Percentiles rank a stretch among this genome's conserved stretches.
Conservation (phyloP, 2,113 vertebrate genomes). For the Neodon shergylaensis region DNA sequence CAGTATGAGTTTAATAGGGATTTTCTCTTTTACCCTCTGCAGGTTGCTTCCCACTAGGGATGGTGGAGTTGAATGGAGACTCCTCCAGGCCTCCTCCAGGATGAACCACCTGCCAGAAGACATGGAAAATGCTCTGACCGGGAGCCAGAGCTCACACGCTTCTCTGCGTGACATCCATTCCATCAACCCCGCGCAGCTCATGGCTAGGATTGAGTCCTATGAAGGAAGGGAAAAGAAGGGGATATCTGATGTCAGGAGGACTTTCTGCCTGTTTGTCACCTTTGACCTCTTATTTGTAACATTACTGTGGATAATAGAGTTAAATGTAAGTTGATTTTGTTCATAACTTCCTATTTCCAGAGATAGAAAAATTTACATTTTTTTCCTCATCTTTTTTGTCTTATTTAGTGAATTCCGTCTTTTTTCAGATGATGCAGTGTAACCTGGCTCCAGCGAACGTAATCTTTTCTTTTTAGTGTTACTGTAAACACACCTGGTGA, state of each 20-base stretch:
- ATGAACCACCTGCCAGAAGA: conserved; percentile 82
- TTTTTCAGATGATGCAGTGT: not conserved
- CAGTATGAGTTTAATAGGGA: not conserved
- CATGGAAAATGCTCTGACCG: conserved; percentile 88
- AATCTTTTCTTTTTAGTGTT: not conserved
- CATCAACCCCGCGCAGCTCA: conserved; percentile 85
- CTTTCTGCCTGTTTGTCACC: conserved; percentile 99
- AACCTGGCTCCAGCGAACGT: not conserved
- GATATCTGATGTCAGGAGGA: conserved; percentile 98
- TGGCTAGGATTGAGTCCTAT: conserved; percentile 90
- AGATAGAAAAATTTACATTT: not conserved
- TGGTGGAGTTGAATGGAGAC: conserved; percentile 82
- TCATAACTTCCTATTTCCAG: not conserved
- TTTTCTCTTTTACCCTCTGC: not conserved
- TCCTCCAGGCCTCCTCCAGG: conserved; percentile 74
- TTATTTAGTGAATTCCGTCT: not conserved
- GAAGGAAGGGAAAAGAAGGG: conserved; percentile 93
- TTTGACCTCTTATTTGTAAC: conserved; percentile 98
- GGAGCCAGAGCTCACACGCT: conserved; percentile 88
- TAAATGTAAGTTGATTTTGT: conserved; percentile 92
- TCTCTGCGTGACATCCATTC: conserved; percentile 84
- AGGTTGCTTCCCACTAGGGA: conserved; percentile 81
- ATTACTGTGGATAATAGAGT: conserved; percentile 98
- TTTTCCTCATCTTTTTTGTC: not conserved
- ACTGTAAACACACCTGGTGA: not conserved